Conservation (phyloP, 2,113 vertebrate genomes). For the Corydoras maculifer region DNA sequence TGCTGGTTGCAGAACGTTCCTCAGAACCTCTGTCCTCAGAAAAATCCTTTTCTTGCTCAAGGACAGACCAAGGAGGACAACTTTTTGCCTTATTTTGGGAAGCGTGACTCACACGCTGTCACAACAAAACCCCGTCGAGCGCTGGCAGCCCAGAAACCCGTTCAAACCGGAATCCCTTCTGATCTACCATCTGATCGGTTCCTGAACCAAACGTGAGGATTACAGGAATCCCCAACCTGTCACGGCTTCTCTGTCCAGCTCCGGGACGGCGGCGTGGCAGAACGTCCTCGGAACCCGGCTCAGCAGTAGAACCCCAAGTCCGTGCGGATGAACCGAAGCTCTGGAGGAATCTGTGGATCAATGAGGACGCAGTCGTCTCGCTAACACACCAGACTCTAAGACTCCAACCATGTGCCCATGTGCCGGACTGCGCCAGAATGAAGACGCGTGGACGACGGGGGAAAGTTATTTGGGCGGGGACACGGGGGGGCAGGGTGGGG, state of each 20-base stretch:
- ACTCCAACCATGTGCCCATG: conserved; percentile 8
- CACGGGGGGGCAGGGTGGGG: conserved; percentile 28
- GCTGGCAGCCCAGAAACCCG: not conserved
- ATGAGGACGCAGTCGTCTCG: not conserved
- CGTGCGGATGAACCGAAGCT: no score
- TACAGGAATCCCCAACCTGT: no score
- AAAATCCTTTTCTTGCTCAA: conserved; percentile 12
- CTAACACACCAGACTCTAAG: not conserved
- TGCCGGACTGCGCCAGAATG: conserved; percentile 19
- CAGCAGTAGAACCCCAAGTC: not conserved
- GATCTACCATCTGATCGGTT: not conserved
- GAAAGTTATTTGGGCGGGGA: conserved; percentile 52
- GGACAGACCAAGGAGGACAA: conserved; percentile 22
- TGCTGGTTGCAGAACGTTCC: not conserved
- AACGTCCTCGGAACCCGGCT: not conserved
- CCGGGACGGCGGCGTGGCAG: no score
- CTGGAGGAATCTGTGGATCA: not conserved
- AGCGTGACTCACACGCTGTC: conserved; percentile 45
- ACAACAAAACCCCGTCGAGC: conserved; percentile 32
- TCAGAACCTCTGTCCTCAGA: not conserved
- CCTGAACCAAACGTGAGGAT: not conserved
- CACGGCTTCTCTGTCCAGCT: no score
- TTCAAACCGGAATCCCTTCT: conserved; percentile 4
- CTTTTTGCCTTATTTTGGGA: conserved; percentile 44
- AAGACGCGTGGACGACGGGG: conserved; percentile 27